phyloP scores from a whole-genome alignment of 2,113 vertebrate genomes.

The Agapornis roseicollis region DNA sequence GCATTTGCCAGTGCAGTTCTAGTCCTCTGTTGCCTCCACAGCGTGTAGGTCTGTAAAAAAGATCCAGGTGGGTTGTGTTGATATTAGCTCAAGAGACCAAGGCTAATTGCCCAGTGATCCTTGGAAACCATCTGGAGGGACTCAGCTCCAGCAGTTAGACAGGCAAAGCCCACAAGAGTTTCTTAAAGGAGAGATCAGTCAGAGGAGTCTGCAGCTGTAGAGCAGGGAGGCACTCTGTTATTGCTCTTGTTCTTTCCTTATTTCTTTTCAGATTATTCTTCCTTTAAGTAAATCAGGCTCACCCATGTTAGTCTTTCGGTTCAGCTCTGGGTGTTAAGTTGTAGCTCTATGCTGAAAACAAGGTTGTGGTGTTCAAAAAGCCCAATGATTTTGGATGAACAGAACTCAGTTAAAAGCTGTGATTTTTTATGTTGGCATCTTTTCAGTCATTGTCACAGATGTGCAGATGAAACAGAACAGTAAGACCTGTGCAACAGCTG shows the following conservation, averaged over 20 bases:
- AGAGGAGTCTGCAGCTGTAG: neutral
- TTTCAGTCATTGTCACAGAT: neutral
- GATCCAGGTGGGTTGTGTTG: neutral
- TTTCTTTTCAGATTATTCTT: neutral
- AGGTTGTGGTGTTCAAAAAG: neutral
- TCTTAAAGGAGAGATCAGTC: neutral
- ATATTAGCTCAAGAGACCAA: neutral
- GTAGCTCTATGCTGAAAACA: neutral
- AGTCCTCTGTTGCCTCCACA: neutral
- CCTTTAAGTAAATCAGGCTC: neutral
- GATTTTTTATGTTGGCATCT: neutral
- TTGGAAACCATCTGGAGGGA: neutral
- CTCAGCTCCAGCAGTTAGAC: neutral
- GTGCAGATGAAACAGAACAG: neutral
- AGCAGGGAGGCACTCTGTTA: constrained; percentile 3
- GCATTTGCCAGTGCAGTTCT: neutral
- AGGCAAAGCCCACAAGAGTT: neutral
- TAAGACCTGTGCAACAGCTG: neutral
- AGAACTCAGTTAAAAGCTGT: neutral
- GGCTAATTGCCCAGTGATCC: neutral
- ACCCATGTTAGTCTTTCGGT: neutral
- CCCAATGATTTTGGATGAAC: neutral
- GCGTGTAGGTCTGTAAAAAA: neutral
- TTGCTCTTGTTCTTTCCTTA: neutral
- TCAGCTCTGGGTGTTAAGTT: neutral